Evolutionary conservation across 2,113 vertebrate genomes (phyloP), one percentile per base, ranked within the genome.

Genomic region (Coracopsis vasa): DNA sequence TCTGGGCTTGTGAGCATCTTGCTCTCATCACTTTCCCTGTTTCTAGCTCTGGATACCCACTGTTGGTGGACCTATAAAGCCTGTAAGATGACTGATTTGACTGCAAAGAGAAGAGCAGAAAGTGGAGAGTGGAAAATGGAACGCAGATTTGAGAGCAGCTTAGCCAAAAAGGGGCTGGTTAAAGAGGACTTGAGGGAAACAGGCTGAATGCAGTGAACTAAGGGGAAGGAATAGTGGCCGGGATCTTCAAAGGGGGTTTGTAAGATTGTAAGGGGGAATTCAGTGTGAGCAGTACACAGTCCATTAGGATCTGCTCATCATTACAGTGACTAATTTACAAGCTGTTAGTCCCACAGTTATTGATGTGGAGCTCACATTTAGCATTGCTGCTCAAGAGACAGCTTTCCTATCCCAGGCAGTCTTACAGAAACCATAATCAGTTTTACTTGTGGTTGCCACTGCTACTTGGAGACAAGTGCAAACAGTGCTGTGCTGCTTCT

Each of bases 381-480:
- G 21, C 23, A 48, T 9, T 79, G 16, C 44, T 89, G 11, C 48
- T 87, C 21, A 8, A 72, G 60, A 25, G 9, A 75, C 33, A 87
- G 14, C 8, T 65, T 82, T 69, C 65, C 79, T n/a, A 75, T 75
- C 29, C 9, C 16, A 61, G 33, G 29, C 45, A 74, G 13, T 41
- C 39, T 69, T 70, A 56, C n/a, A 86, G 82, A 94, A 94, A 28
- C 5, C 31, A 41, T 16, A 4, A 94, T 82, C 31, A 45, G 14
- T 90, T 96, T 93, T 88, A 45, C 16, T 79, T 87, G 31, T 33
- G 37, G 39, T 81, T 91, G 44, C 39, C 61, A 39, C 47, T 81
- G 51, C 37, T 72, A 53, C 18, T 2, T 9, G n/a, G 13, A 65
- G 61, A 79, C 73, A 92, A 91, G 53, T 29, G 25, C 47, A 87